A percentile compares a stretch with the other conserved stretches of the same genome.
These are phyloP conservation scores for Pegea sp. DNA, from an alignment of 23 tunicate genomes.

Conservation along the genomic window DNA sequence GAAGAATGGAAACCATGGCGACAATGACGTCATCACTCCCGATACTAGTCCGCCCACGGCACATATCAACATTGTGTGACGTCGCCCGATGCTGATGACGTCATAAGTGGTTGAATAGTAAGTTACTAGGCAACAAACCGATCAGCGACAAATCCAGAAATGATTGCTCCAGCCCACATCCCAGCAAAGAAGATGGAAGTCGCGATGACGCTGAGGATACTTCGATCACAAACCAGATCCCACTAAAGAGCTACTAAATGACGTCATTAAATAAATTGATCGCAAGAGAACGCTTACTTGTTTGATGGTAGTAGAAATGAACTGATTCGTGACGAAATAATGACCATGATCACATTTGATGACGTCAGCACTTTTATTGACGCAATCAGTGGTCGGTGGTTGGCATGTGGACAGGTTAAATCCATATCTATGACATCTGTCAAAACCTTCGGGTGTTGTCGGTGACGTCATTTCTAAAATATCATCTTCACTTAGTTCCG, in stretches of 20 bases:
- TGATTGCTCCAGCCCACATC: slow-evolving; percentile 86
- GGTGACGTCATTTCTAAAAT: slow-evolving; percentile 56
- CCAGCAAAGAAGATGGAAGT: slow-evolving; percentile 67
- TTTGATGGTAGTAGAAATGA: slow-evolving; percentile 39
- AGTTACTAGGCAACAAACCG: no score
- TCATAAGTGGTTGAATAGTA: no score
- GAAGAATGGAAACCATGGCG: slow-evolving; percentile 75
- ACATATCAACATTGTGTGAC: slow-evolving; percentile 35
- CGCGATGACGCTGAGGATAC: slow-evolving; percentile 47
- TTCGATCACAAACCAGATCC: slow-evolving; percentile 53
- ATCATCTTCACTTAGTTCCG: slow-evolving; percentile 39
- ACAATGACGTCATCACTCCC: slow-evolving; percentile 46
- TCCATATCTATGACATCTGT: slow-evolving; percentile 46
- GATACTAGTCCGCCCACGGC: slow-evolving; percentile 25
- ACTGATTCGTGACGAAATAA: slow-evolving; percentile 23
- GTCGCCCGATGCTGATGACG: slow-evolving; percentile 58
- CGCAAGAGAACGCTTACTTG: slow-evolving; percentile 13
- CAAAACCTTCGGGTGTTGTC: slow-evolving; percentile 2
- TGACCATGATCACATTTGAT: slow-evolving; percentile 55
- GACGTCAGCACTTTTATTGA: slow-evolving; percentile 16
- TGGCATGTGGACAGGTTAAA: slow-evolving; percentile 30
- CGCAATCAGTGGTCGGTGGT: slow-evolving; percentile 29
- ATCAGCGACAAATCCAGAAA: slow-evolving; percentile 47
- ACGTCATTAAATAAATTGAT: neutral
- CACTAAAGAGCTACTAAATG: slow-evolving; percentile 64